A percentile compares a stretch with the other conserved stretches of the same genome.
These are phyloP conservation scores for Daphoenositta chrysoptera DNA, from an alignment of 2,113 vertebrate species.

Conservation along the genomic window DNA sequence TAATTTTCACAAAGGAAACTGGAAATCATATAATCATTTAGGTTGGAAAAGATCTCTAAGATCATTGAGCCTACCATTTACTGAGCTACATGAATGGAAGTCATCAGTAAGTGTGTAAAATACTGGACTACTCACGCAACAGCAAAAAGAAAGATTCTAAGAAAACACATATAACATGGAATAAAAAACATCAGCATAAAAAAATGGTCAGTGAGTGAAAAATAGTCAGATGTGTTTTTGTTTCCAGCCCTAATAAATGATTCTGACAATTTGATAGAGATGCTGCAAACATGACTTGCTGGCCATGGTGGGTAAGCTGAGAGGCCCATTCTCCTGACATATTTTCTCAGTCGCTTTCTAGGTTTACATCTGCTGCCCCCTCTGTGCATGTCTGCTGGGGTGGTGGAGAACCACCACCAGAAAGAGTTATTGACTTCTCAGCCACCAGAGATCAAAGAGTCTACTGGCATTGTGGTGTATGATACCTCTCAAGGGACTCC, in stretches of 20 bases:
- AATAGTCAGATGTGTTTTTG: not conserved
- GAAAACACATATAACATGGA: not conserved
- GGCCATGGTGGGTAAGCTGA: not conserved
- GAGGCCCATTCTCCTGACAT: not conserved
- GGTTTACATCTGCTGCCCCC: not conserved
- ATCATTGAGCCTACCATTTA: not conserved
- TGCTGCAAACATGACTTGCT: not conserved
- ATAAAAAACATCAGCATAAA: not conserved
- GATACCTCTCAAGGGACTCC: not conserved
- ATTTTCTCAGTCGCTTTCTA: not conserved
- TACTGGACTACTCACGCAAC: not conserved
- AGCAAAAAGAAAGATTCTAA: not conserved
- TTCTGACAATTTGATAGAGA: not conserved
- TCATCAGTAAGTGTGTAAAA: not conserved
- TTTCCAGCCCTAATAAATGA: not conserved
- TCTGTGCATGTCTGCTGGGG: not conserved
- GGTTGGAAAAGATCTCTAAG: not conserved
- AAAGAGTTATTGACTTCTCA: not conserved
- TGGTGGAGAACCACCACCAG: not conserved
- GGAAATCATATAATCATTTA: not conserved
- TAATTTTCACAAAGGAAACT: not conserved
- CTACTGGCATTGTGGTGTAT: not conserved
- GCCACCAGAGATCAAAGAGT: not conserved
- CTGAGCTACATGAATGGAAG: not conserved
- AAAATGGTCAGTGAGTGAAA: not conserved